These are phyloP conservation scores for Pocillopora grandis DNA, from an alignment of 92 coral and sea anemone species.

Conservation along the genomic window DNA sequence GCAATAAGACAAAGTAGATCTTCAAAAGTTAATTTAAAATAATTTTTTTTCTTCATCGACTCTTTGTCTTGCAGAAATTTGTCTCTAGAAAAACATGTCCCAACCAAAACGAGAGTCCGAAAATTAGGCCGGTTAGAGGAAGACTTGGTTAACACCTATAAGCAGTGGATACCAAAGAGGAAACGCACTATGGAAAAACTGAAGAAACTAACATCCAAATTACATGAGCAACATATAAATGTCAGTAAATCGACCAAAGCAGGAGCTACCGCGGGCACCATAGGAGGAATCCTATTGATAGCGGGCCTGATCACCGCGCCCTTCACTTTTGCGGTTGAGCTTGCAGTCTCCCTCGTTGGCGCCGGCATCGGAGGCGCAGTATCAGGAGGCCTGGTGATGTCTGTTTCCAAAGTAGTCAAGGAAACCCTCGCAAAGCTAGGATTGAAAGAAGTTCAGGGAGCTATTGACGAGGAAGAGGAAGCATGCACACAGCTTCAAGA, in stretches of 20 bases:
- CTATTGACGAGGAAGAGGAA: conserved; percentile 39
- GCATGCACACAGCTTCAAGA: conserved; percentile 21
- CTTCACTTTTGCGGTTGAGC: conserved; percentile 53
- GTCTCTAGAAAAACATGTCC: too few relatives aligned
- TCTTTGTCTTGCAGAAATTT: too few relatives aligned
- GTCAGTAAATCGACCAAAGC: conserved; percentile 32
- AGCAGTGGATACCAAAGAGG: conserved; percentile 32
- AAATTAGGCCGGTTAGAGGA: conserved; percentile 6
- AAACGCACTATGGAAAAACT: conserved; percentile 5
- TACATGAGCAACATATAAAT: conserved; percentile 41
- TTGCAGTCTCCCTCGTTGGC: conserved; percentile 54
- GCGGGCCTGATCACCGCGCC: conserved; percentile 58
- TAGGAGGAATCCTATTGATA: conserved; percentile 27
- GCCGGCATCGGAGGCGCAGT: conserved; percentile 74
- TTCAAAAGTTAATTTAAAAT: too few relatives aligned
- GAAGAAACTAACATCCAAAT: conserved; percentile 23
- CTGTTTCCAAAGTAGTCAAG: conserved; percentile 42
- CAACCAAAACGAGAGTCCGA: conserved; percentile 21
- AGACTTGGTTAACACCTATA: conserved; percentile 7
- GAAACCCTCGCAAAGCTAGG: conserved; percentile 39
- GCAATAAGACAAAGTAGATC: too few relatives aligned
- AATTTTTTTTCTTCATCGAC: too few relatives aligned
- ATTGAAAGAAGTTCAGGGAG: conserved; percentile 44
- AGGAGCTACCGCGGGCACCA: conserved; percentile 56
- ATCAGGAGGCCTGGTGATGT: conserved; percentile 50